Percentiles rank a stretch among this genome's conserved stretches.
Evolutionary conservation across 1,140 invertebrate genomes (phyloP).

Genomic region (Drosophila quadrilineata): DNA sequence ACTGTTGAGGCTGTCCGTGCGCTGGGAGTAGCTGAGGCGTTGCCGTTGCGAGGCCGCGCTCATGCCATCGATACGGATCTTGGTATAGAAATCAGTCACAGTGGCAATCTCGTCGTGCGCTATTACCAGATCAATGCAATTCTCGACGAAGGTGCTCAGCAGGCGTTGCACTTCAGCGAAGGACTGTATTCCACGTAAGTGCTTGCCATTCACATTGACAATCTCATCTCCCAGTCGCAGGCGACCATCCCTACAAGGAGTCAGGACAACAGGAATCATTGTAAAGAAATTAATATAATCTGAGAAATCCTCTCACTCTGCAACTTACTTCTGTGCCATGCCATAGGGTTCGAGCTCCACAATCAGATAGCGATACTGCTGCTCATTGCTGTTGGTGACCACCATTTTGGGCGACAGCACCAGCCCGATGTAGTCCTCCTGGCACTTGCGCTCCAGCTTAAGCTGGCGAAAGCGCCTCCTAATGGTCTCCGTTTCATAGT

Average conservation of each 20-base stretch:
- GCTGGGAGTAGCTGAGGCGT: conserved; percentile 67
- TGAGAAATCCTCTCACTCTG: not conserved
- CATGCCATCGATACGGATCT: conserved; percentile 74
- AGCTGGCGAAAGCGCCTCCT: conserved; percentile 83
- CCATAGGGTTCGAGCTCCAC: conserved; percentile 90
- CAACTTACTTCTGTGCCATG: conserved; percentile 88
- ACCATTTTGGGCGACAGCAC: conserved; percentile 86
- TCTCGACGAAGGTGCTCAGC: conserved; percentile 81
- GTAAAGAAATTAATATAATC: not conserved
- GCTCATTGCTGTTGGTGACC: conserved; percentile 82
- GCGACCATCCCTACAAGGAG: conserved; percentile 86
- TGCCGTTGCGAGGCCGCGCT: conserved; percentile 58
- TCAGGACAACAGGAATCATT: not conserved
- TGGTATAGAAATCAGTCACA: conserved; percentile 78
- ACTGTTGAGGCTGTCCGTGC: conserved; percentile 70
- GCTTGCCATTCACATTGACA: conserved; percentile 91
- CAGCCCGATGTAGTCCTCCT: conserved; percentile 87
- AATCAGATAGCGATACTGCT: conserved; percentile 89
- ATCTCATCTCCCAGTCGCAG: conserved; percentile 92
- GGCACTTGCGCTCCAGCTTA: conserved; percentile 83
- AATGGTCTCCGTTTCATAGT: conserved; percentile 77
- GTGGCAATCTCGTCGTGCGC: conserved; percentile 82
- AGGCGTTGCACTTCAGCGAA: conserved; percentile 83
- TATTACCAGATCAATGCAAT: conserved; percentile 84
- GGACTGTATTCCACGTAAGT: conserved; percentile 88